phyloP scores from a whole-genome alignment of 2,113 vertebrate genomes.

The Pseudolaguvia tuberculata region DNA sequence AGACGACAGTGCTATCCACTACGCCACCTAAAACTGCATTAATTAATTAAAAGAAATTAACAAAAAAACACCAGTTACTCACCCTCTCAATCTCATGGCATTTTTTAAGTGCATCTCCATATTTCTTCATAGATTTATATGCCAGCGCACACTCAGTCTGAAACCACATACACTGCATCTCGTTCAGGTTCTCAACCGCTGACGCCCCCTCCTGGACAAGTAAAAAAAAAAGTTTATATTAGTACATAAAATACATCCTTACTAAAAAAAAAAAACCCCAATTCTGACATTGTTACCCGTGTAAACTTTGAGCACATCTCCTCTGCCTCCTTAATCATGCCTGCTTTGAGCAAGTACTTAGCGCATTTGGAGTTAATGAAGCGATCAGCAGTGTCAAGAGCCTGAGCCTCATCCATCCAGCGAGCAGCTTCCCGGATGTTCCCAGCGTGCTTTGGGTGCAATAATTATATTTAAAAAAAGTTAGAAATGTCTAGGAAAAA shows the following conservation, averaged over 20 bases:
- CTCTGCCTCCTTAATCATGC: slow-evolving; percentile 94
- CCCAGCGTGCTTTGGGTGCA: slow-evolving; percentile 72
- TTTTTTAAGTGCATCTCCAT: slow-evolving; percentile 95
- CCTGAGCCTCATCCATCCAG: slow-evolving; percentile 98
- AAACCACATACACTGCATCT: slow-evolving; percentile 99
- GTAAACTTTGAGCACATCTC: slow-evolving; percentile 99
- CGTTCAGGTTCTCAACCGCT: slow-evolving; percentile 69
- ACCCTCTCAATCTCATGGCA: slow-evolving; percentile 98
- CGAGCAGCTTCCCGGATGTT: slow-evolving; percentile 95
- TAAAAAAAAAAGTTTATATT: background rate
- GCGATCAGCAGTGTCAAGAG: slow-evolving; percentile 93
- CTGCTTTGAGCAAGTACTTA: slow-evolving; percentile 98
- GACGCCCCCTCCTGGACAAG: slow-evolving; percentile 71
- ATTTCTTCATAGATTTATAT: slow-evolving; percentile 93
- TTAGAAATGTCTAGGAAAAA: no score
- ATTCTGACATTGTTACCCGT: slow-evolving; percentile 9
- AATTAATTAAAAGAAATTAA: no score
- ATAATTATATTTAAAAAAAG: background rate
- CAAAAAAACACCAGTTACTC: slow-evolving; percentile 49
- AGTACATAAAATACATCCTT: no score
- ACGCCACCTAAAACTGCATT: no score
- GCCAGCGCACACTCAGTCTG: slow-evolving; percentile 94
- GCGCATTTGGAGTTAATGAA: slow-evolving; percentile 99
- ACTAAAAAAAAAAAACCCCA: background rate
- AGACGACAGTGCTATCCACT: no score